phyloP scores from a whole-genome alignment of 2,888 invertebrate genomes.

The Thecocarcelia acutangulata region DNA sequence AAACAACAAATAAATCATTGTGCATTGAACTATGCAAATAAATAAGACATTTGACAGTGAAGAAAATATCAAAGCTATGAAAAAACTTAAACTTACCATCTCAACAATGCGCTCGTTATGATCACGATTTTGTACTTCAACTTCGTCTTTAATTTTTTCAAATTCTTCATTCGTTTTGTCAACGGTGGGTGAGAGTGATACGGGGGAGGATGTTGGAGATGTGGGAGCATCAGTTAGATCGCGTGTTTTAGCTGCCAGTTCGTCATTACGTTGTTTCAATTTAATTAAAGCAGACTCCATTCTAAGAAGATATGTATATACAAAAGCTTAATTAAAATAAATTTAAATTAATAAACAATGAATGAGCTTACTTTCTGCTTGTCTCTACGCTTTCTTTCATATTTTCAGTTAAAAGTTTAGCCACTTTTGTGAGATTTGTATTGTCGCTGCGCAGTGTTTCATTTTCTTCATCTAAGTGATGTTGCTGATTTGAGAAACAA shows the following conservation, averaged over 20 bases:
- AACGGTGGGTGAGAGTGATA: conserved; percentile 72
- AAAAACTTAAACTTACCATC: conserved; percentile 77
- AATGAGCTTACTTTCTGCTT: conserved; percentile 78
- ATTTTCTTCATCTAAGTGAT: conserved; percentile 80
- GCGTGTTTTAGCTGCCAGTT: conserved; percentile 76
- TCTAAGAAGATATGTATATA: conserved; percentile 70
- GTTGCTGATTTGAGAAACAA: conserved; percentile 75
- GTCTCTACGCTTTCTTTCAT: conserved; percentile 81
- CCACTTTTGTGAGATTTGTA: conserved; percentile 79
- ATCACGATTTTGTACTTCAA: conserved; percentile 77
- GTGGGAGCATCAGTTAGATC: conserved; percentile 78
- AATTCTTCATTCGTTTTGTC: conserved; percentile 74
- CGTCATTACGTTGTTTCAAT: conserved; percentile 80
- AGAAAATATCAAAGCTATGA: background rate
- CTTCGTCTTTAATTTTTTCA: conserved; percentile 77
- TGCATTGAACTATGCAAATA: conserved; percentile 16
- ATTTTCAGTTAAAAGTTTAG: conserved; percentile 80
- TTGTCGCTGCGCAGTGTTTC: conserved; percentile 80
- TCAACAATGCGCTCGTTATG: conserved; percentile 81
- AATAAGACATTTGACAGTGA: conserved; percentile 5
- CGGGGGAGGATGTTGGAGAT: conserved; percentile 69
- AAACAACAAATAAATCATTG: conserved; percentile 59
- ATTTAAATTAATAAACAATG: background rate
- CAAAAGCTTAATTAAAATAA: background rate
- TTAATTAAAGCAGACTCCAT: conserved; percentile 80